Evolutionary conservation across 2,888 invertebrate species (phyloP).

Genomic region (Blastobasis adustella): DNA sequence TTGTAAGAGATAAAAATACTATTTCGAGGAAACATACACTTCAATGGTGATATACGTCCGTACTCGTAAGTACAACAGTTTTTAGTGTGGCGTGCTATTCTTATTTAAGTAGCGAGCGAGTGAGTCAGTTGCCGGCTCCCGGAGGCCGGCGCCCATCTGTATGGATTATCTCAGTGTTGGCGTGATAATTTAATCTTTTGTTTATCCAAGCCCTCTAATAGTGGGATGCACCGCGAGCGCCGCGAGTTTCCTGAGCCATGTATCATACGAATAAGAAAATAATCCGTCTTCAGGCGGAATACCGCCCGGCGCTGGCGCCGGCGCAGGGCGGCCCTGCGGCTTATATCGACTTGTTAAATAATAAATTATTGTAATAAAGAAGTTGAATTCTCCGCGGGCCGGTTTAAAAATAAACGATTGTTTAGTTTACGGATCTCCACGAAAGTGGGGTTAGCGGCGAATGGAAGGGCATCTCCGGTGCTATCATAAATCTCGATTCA

Average conservation of each 20-base stretch:
- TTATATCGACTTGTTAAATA: constrained; percentile 15
- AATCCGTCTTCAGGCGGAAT: constrained; percentile 36
- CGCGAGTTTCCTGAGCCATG: constrained; percentile 54
- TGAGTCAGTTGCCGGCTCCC: constrained; percentile 16
- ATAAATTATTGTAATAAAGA: constrained; percentile 30
- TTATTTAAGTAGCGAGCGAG: too few species aligned
- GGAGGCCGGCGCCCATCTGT: constrained; percentile 70
- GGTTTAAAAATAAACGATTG: not conserved
- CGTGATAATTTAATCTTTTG: constrained; percentile 71
- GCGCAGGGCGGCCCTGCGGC: constrained; percentile 13
- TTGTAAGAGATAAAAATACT: too few species aligned
- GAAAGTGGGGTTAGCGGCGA: too few species aligned
- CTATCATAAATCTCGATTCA: too few species aligned
- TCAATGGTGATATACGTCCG: too few species aligned
- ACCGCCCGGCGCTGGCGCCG: constrained; percentile 1
- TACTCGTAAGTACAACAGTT: too few species aligned
- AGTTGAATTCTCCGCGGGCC: too few species aligned
- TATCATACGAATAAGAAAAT: constrained; percentile 69
- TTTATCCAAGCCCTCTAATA: constrained; percentile 70
- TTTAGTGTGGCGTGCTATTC: too few species aligned
- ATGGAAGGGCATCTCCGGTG: too few species aligned
- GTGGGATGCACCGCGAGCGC: constrained; percentile 54
- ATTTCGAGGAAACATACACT: too few species aligned
- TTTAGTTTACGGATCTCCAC: not conserved
- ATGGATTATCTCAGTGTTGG: constrained; percentile 67